Conservation (phyloP, 2,797 vertebrate species). For the Mycteria americana region DNA sequence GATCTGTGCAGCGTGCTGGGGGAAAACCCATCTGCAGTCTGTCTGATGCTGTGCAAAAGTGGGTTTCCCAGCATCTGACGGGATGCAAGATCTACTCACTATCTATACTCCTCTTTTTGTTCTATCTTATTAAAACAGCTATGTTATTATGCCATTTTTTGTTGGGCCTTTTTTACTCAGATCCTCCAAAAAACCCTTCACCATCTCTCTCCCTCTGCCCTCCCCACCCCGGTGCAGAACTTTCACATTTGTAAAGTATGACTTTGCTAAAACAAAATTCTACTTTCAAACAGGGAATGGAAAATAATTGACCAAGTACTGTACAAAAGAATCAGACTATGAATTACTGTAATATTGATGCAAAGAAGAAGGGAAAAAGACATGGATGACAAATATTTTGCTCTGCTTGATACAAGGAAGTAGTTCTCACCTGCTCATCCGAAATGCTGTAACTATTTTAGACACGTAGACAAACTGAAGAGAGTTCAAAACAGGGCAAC, state of each 20-base stretch:
- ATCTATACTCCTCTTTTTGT: background rate
- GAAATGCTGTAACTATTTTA: background rate
- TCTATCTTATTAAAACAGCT: background rate
- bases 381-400: background rate
- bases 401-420: background rate
- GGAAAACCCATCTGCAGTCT: background rate
- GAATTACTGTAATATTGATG: background rate
- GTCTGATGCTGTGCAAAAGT: background rate
- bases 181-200: background rate
- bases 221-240: background rate
- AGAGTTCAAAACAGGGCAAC: background rate
- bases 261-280: background rate
- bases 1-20: background rate
- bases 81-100: background rate
- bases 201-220: background rate
- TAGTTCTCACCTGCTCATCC: background rate
- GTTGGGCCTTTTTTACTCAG: background rate
- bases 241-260: background rate
- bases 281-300: background rate
- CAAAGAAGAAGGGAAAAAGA: background rate
- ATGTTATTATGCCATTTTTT: background rate
- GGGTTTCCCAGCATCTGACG: background rate
- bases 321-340: background rate
- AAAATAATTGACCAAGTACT: background rate
- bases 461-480: background rate